These are phyloP conservation scores for Sternarchorhynchus goeldii DNA, from an alignment of 2,797 vertebrate genomes.

Conservation along the genomic window DNA sequence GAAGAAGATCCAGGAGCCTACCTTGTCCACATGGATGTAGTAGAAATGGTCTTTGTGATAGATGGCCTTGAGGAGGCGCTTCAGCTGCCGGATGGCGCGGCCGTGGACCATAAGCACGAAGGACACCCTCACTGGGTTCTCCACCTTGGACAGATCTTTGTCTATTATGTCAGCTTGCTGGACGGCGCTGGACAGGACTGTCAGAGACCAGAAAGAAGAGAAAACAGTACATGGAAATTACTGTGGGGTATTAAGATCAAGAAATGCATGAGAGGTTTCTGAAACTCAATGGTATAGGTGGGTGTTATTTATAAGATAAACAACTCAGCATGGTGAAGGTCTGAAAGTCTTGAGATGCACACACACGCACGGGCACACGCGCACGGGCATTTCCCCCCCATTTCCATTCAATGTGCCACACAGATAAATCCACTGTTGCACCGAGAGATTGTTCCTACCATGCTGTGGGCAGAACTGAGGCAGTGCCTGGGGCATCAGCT, in stretches of 20 bases:
- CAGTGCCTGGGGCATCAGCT: slow-evolving; percentile 88
- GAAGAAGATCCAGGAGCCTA: background rate
- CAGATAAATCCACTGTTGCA: background rate
- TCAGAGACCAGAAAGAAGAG: background rate
- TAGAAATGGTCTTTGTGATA: slow-evolving; percentile 95
- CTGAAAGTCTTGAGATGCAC: background rate
- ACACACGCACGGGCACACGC: background rate
- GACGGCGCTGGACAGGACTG: slow-evolving; percentile 82
- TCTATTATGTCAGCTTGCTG: slow-evolving; percentile 83
- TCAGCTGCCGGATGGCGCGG: slow-evolving; percentile 90
- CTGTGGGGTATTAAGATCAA: no score
- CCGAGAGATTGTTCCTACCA: slow-evolving; percentile 74
- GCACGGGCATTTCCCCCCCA: background rate
- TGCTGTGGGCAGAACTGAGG: slow-evolving; percentile 90
- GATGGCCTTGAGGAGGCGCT: slow-evolving; percentile 93
- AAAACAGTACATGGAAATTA: background rate
- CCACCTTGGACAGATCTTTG: slow-evolving; percentile 74
- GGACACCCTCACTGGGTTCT: slow-evolving; percentile 84
- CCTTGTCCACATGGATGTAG: slow-evolving; percentile 98
- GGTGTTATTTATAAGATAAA: background rate
- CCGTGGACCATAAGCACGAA: slow-evolving; percentile 96
- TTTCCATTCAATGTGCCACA: background rate
- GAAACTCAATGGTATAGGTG: background rate
- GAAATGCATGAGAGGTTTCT: no score
- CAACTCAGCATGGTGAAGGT: no score